These are phyloP conservation scores for Dendrolimus pini DNA, from an alignment of 2,888 invertebrate species.

Conservation along the genomic window DNA sequence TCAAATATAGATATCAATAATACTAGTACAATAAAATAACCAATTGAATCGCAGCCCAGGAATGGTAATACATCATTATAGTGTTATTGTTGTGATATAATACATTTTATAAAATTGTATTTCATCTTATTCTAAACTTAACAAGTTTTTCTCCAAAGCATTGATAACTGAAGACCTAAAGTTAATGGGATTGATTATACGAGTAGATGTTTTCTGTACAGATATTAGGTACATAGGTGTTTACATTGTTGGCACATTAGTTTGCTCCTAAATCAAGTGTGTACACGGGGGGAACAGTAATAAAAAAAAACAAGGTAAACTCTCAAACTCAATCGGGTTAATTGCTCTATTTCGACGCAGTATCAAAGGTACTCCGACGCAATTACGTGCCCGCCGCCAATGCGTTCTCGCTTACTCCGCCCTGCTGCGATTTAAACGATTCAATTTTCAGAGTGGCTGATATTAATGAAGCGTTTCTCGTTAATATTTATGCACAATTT, in stretches of 20 bases:
- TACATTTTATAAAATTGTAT: no score
- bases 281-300: constrained; percentile 27
- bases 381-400: constrained; percentile 43
- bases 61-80: no score
- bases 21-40: no score
- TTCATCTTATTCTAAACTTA: no score
- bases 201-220: no score
- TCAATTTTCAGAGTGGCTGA: constrained; percentile 58
- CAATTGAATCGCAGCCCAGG: no score
- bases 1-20: no score
- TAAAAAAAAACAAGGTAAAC: constrained; percentile 35
- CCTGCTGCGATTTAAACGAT: constrained; percentile 49
- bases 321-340: constrained; percentile 37
- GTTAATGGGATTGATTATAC: no score
- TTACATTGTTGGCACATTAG: background rate
- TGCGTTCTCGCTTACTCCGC: constrained; percentile 39
- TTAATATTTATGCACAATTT: constrained; percentile 14
- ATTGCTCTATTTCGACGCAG: constrained; percentile 43
- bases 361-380: constrained; percentile 48
- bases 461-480: constrained; percentile 45
- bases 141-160: no score
- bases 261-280: constrained; percentile 22
- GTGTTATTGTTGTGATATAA: no score
- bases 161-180: no score
- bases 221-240: background rate